These are phyloP conservation scores for Cheilosia grossa DNA, from an alignment of 2,888 invertebrate genomes.

Conservation along the genomic window DNA sequence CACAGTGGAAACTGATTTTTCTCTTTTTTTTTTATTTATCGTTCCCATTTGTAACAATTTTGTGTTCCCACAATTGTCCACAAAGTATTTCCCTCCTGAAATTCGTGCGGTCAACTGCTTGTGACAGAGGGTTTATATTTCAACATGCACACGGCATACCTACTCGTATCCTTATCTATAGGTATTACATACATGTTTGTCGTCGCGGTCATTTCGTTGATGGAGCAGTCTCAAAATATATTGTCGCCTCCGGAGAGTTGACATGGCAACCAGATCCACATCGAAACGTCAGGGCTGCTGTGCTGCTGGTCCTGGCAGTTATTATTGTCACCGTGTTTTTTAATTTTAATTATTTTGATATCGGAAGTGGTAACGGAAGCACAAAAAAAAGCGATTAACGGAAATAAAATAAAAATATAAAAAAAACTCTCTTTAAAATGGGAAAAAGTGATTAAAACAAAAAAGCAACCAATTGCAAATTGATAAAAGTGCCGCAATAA, in stretches of 20 bases:
- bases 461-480: not conserved
- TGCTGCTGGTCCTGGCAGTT: conserved; percentile 17
- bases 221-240: conserved; percentile 34
- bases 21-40: not conserved
- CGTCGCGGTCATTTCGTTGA: conserved; percentile 13
- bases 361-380: conserved; percentile 28
- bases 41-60: conserved; percentile 20
- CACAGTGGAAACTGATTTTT: conserved; percentile 7
- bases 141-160: not conserved
- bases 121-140: not conserved
- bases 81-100: conserved; percentile 4
- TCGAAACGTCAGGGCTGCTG: conserved; percentile 1
- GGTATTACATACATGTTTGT: not conserved
- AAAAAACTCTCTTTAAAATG: not conserved
- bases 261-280: conserved; percentile 10
- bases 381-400: not conserved
- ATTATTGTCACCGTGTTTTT: conserved; percentile 19
- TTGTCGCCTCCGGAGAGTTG: conserved; percentile 17
- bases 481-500: conserved; percentile 9
- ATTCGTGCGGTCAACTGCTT: not conserved
- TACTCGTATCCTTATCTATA: not conserved
- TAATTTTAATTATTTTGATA: conserved; percentile 48
- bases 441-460: not conserved
- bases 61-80: conserved; percentile 22
- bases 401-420: not conserved